Evolutionary conservation across 2,888 invertebrate genomes (phyloP), one percentile per base, ranked within the genome.

Genomic region (Drosophila planitibia): DNA sequence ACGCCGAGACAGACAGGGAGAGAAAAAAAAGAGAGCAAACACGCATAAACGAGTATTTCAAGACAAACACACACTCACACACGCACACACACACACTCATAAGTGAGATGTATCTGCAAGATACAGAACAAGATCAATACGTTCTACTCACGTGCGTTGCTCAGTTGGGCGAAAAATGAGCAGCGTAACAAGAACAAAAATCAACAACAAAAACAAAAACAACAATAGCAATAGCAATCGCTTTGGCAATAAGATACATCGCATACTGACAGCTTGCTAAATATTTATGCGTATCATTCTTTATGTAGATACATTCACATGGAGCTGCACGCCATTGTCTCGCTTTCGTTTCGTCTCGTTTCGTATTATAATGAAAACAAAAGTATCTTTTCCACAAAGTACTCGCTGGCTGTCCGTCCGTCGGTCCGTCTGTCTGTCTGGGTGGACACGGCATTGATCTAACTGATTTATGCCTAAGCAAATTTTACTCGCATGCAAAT

Each of bases 81-180:
- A 61, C 60, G 59, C 60, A 67, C 57, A 47, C 55, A 59, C 16
- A 39, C 64, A 35, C 35, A 69, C 30, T 63, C 37, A 65, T 10
- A 59, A 64, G 69, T 79, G 78, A 88, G 83, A 87, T 87, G 85
- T 87, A 85, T 89, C 87, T 87, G 82, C 73, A 82, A 89, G 88
- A 87, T 85, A 77, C 85, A 89, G 86, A 86, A 89, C 89, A 75
- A 88, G 85, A 86, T 86, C 85, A 85, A 83, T 85, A 81, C 78
- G 83, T 83, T 85, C 83, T 83, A 70, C 85, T 87, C 87, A 88
- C 87, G 87, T 88, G 86, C 86, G 82, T 82, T 68, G 60, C 76
- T 79, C 72, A 68, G 63, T 66, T 68, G 58, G 51, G 51, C 68
- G 37, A 62, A 54, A 69, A 64, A 35, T 57, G 51, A 81, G 66